These are phyloP conservation scores for Diplogasteroides magnus DNA, from an alignment of 1,140 invertebrate species.

Conservation along the genomic window DNA sequence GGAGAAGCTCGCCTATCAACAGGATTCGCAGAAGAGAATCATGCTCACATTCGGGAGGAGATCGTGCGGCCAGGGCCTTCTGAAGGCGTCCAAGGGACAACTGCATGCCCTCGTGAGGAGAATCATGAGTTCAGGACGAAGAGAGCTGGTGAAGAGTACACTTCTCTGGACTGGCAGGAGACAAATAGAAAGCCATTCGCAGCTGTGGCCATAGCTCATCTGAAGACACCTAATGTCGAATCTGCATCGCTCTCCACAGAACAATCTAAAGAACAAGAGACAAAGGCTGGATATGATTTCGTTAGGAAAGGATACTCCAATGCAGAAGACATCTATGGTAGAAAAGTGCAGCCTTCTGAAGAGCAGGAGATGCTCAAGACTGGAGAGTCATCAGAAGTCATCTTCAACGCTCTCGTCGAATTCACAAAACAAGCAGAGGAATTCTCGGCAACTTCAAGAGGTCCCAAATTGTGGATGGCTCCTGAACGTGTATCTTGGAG, in stretches of 20 bases:
- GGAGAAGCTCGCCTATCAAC: neutral
- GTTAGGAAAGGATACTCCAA: neutral
- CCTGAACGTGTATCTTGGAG: neutral
- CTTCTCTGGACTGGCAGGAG: neutral
- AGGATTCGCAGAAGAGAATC: slow-evolving; percentile 9
- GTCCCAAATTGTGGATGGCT: neutral
- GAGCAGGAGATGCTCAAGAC: neutral
- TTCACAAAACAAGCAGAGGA: neutral
- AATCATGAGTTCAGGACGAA: neutral
- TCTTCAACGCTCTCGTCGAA: neutral
- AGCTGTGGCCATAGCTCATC: neutral
- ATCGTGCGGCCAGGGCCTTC: neutral
- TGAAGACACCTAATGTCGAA: neutral
- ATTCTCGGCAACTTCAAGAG: neutral
- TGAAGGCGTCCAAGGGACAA: neutral
- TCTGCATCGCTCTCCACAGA: neutral
- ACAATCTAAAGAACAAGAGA: neutral
- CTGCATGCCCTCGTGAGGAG: neutral
- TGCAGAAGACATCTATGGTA: neutral
- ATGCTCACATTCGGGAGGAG: neutral
- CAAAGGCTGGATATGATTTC: neutral
- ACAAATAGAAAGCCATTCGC: neutral
- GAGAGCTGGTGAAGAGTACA: neutral
- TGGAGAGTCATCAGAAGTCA: neutral
- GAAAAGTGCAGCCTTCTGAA: neutral